Conservation (phyloP, 2,888 invertebrate genomes). For the Ormyrus labotus region DNA sequence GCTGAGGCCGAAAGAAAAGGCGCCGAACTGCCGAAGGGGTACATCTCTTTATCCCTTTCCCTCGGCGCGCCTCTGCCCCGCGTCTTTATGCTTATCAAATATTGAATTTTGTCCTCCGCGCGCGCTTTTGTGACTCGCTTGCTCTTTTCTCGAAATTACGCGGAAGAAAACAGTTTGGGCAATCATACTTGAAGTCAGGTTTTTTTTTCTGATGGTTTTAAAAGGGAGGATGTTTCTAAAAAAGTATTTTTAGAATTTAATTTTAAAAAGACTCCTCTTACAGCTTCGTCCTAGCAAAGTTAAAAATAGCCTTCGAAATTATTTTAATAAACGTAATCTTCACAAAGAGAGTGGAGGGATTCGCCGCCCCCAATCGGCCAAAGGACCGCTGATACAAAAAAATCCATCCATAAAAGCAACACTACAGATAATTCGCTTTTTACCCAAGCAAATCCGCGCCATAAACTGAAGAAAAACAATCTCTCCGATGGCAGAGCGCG, state of each 20-base stretch:
- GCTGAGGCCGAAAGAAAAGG: conserved; percentile 62
- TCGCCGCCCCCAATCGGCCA: too few relatives aligned
- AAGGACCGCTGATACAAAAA: too few relatives aligned
- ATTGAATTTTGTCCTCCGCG: conserved; percentile 1
- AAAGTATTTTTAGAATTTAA: too few relatives aligned
- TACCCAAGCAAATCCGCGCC: not conserved
- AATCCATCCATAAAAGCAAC: too few relatives aligned
- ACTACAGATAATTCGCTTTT: not conserved
- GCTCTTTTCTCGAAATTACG: too few relatives aligned
- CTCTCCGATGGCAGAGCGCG: not conserved
- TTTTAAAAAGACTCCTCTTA: too few relatives aligned
- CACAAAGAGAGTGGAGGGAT: too few relatives aligned
- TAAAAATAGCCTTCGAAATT: too few relatives aligned
- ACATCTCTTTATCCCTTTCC: not conserved
- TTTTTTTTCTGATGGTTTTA: not conserved
- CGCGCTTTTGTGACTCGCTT: not conserved
- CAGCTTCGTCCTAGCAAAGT: too few relatives aligned
- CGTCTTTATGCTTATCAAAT: not conserved
- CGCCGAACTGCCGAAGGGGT: conserved; percentile 33
- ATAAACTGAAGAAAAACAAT: conserved; percentile 9
- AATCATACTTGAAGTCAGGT: not conserved
- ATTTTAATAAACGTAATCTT: too few relatives aligned
- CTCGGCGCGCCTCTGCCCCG: not conserved
- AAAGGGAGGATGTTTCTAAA: too few relatives aligned
- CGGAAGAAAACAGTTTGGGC: too few relatives aligned